Conservation (phyloP, 2,113 vertebrate genomes). For the Pteropus alecto region DNA sequence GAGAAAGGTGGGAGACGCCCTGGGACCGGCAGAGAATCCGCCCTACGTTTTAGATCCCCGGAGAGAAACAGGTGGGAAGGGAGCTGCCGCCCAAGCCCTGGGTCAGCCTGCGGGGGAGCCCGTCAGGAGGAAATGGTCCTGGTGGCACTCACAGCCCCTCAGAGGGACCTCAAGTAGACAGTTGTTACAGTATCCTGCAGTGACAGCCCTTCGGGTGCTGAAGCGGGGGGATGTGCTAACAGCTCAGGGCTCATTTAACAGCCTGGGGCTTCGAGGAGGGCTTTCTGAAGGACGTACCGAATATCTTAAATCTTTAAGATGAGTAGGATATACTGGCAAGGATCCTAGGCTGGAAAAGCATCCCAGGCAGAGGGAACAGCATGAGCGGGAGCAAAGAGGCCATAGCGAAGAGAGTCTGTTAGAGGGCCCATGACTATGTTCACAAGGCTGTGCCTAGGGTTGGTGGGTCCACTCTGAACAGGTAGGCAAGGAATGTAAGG, state of each 20-base stretch:
- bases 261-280: neutral
- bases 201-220: neutral
- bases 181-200: rapidly evolving
- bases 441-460: neutral
- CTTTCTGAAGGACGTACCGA: neutral
- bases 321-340: neutral
- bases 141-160: neutral
- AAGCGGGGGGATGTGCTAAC: too few relatives aligned
- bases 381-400: neutral
- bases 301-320: neutral
- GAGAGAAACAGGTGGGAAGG: too few relatives aligned
- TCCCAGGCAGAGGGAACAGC: neutral
- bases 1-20: too few relatives aligned
- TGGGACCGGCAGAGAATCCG: neutral
- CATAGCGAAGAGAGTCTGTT: neutral
- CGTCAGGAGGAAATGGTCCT: neutral
- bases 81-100: neutral
- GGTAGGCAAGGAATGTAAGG: neutral
- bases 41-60: neutral
- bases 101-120: neutral
- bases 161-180: neutral
- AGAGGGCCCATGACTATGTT: neutral
- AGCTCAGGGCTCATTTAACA: neutral
- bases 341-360: neutral
- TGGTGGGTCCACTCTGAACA: neutral